A percentile compares a stretch with the other conserved stretches of the same genome.
phyloP scores from a whole-genome alignment of 2,888 invertebrate species.

The Embidobia sp. region DNA sequence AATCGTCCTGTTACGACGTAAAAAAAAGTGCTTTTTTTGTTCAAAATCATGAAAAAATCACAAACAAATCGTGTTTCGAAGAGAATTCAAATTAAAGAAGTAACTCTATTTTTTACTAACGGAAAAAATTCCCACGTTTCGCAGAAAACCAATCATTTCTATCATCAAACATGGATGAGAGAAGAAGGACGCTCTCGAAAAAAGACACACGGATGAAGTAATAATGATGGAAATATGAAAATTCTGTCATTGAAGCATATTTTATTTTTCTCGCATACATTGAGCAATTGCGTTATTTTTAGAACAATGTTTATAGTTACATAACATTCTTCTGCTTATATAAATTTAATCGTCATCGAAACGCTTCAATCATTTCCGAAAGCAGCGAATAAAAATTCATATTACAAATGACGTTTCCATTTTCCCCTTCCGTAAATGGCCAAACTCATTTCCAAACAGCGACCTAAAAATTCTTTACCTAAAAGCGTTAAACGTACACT shows the following conservation, averaged over 20 bases:
- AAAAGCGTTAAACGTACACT: too few relatives aligned
- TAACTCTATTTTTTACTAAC: too few relatives aligned
- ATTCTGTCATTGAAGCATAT: constrained; percentile 57
- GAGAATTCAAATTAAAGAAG: too few relatives aligned
- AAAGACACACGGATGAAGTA: constrained; percentile 36
- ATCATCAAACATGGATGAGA: not conserved
- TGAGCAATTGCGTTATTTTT: constrained; percentile 49
- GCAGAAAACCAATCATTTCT: too few relatives aligned
- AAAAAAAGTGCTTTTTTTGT: too few relatives aligned
- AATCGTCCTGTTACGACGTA: too few relatives aligned
- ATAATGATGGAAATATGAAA: constrained; percentile 53
- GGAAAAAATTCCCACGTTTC: too few relatives aligned
- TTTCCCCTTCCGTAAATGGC: not conserved
- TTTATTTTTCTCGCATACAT: constrained; percentile 42
- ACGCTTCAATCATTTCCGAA: constrained; percentile 11
- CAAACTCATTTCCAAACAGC: too few relatives aligned
- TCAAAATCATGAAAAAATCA: too few relatives aligned
- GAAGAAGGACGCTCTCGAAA: constrained; percentile 32
- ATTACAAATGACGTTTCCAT: not conserved
- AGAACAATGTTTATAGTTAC: constrained; percentile 56
- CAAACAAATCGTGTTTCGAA: too few relatives aligned
- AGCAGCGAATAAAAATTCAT: not conserved
- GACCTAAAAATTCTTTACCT: too few relatives aligned
- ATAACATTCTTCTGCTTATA: constrained; percentile 51
- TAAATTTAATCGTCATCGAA: constrained; percentile 36